Evolutionary conservation across 2,113 vertebrate species (phyloP).

Genomic region (Micronycteris hirsuta): DNA sequence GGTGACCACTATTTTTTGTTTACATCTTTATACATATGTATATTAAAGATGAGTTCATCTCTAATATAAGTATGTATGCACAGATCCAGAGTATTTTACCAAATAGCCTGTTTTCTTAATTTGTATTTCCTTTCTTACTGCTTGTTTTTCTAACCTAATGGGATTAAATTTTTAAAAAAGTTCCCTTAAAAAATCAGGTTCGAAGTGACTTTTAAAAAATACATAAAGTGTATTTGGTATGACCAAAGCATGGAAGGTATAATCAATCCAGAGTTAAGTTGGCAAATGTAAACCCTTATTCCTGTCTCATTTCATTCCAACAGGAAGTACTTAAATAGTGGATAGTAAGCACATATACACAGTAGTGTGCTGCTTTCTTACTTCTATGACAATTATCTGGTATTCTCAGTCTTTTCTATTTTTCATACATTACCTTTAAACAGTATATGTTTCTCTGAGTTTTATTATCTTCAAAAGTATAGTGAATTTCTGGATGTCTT

Average conservation of each 20-base stretch:
- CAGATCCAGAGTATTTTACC: not conserved
- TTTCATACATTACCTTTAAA: not conserved
- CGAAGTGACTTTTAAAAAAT: not conserved
- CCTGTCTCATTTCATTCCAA: not conserved
- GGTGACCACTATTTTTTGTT: not conserved
- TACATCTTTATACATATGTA: not conserved
- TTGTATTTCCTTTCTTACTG: not conserved
- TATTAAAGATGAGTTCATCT: not conserved
- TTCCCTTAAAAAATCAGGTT: not conserved
- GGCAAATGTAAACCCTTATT: not conserved
- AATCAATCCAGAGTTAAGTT: not conserved
- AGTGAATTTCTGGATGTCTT: not conserved
- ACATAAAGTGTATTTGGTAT: not conserved
- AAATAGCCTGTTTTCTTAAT: not conserved
- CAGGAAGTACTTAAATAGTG: not conserved
- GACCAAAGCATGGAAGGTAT: not conserved
- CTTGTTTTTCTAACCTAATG: slow-evolving; percentile 11
- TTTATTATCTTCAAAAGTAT: not conserved
- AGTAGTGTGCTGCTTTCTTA: not conserved
- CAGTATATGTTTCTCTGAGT: not conserved
- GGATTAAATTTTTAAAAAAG: not conserved
- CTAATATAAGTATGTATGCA: not conserved
- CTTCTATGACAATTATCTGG: not conserved
- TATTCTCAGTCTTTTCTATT: not conserved
- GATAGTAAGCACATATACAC: not conserved